Conservation (phyloP, 2,888 invertebrate species). For the Ditylenchus weischeri region DNA sequence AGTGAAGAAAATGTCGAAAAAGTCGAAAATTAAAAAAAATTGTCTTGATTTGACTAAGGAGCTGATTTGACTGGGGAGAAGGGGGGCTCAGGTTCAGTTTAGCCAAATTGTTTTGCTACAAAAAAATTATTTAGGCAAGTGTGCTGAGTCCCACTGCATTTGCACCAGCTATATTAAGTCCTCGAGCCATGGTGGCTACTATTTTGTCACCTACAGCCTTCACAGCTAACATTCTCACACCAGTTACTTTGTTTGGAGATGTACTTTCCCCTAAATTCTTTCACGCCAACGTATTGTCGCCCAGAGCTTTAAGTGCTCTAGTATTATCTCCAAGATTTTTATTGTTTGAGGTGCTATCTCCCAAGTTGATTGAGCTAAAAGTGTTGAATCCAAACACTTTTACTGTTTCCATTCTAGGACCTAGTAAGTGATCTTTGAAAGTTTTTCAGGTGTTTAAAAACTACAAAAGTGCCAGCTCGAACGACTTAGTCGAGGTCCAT, state of each 20-base stretch:
- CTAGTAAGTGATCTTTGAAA: conserved; percentile 21
- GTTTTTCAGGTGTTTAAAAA: too few relatives aligned
- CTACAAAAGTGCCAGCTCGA: too few relatives aligned
- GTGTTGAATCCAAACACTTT: conserved; percentile 24
- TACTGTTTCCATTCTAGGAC: conserved; percentile 16
- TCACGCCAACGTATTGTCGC: conserved; percentile 22
- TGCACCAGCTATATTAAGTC: conserved; percentile 13
- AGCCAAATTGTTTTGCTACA: too few relatives aligned
- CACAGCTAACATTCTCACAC: conserved; percentile 19
- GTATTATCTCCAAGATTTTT: conserved; percentile 20
- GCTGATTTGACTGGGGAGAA: too few relatives aligned
- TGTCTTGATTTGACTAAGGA: too few relatives aligned
- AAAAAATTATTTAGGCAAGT: conserved; percentile 12
- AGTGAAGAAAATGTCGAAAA: too few relatives aligned
- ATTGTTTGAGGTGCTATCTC: conserved; percentile 23
- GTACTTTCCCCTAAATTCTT: conserved; percentile 27
- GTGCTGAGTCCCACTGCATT: conserved; percentile 20
- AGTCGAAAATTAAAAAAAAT: too few relatives aligned
- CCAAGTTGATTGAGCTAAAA: conserved; percentile 19
- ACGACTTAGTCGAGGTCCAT: too few relatives aligned
- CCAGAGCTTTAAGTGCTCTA: background rate
- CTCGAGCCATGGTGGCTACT: conserved; percentile 17
- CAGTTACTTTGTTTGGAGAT: conserved; percentile 11
- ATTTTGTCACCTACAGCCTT: conserved; percentile 26
- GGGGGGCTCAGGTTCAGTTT: too few relatives aligned